Evolutionary conservation across 1,140 invertebrate species (phyloP).

Genomic region (Nylanderia fulva): DNA sequence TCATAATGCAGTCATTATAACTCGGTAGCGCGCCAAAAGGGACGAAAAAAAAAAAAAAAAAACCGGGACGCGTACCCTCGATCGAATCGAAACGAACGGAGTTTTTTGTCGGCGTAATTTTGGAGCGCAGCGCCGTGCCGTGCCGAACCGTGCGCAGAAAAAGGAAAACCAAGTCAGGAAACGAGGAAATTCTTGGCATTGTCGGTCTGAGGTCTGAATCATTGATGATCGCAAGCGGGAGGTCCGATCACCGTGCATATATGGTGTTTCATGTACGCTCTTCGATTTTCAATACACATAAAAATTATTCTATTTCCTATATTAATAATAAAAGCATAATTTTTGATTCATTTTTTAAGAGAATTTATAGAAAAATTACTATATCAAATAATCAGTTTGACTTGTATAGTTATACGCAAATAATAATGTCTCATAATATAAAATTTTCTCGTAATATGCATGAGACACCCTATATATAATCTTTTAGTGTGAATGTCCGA

Average conservation of each 20-base stretch:
- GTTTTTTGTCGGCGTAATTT: slow-evolving; percentile 77
- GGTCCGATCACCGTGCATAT: slow-evolving; percentile 68
- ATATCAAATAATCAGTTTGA: neutral
- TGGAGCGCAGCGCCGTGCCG: slow-evolving; percentile 72
- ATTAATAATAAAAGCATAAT: neutral
- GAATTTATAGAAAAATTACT: neutral
- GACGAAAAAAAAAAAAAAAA: slow-evolving; percentile 20
- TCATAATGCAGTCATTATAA: slow-evolving; percentile 80
- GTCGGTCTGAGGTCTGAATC: slow-evolving; percentile 66
- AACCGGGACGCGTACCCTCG: slow-evolving; percentile 52
- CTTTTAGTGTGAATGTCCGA: slow-evolving; percentile 56
- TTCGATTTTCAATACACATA: neutral
- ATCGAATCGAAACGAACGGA: slow-evolving; percentile 75
- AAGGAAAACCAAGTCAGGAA: slow-evolving; percentile 51
- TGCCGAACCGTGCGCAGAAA: slow-evolving; percentile 56
- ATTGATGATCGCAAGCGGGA: slow-evolving; percentile 75
- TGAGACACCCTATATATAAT: slow-evolving; percentile 43
- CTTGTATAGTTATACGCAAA: too few species aligned
- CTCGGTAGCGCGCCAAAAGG: slow-evolving; percentile 52
- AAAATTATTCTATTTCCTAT: neutral
- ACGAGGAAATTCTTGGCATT: slow-evolving; percentile 69
- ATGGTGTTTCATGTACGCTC: slow-evolving; percentile 29
- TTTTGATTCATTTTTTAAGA: neutral
- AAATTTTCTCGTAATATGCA: neutral
- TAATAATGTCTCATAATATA: neutral